A percentile compares a stretch with the other conserved stretches of the same genome.
phyloP scores from a whole-genome alignment of 2,888 invertebrate species.

The Pseudoips prasinana region DNA sequence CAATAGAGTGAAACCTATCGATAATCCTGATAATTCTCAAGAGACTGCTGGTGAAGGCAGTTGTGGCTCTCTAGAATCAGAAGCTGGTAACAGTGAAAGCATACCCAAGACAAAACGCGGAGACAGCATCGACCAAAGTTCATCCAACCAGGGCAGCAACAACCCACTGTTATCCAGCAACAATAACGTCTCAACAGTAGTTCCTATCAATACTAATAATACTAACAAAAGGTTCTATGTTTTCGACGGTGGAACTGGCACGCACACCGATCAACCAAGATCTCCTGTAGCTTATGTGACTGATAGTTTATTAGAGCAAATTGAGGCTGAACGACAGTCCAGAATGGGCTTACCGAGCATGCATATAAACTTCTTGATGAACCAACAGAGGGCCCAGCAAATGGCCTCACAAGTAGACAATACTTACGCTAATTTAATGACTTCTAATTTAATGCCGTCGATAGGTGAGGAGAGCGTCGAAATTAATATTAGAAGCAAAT shows the following conservation, averaged over 20 bases:
- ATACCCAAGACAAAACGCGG: constrained; percentile 61
- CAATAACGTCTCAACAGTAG: constrained; percentile 69
- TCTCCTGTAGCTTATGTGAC: constrained; percentile 75
- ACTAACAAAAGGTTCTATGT: constrained; percentile 73
- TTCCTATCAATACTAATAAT: constrained; percentile 69
- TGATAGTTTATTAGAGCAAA: constrained; percentile 73
- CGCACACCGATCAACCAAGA: constrained; percentile 63
- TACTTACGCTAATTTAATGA: constrained; percentile 47
- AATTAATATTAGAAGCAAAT: constrained; percentile 77
- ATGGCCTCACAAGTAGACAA: constrained; percentile 43
- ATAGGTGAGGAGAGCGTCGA: constrained; percentile 82
- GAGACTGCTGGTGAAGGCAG: constrained; percentile 74
- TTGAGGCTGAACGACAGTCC: constrained; percentile 71
- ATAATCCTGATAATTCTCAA: constrained; percentile 61
- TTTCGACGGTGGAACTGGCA: constrained; percentile 68
- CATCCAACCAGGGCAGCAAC: constrained; percentile 78
- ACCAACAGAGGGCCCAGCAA: constrained; percentile 58
- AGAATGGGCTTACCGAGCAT: constrained; percentile 75
- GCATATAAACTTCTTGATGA: constrained; percentile 75
- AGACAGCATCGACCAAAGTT: constrained; percentile 72
- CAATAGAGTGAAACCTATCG: constrained; percentile 54
- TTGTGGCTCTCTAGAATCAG: constrained; percentile 73
- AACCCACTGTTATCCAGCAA: constrained; percentile 73
- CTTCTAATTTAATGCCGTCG: constrained; percentile 72
- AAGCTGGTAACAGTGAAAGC: constrained; percentile 64